Percentiles rank a stretch among this genome's conserved stretches.
phyloP scores from a whole-genome alignment of 2,888 invertebrate genomes.

The Ochlodes sylvanus region DNA sequence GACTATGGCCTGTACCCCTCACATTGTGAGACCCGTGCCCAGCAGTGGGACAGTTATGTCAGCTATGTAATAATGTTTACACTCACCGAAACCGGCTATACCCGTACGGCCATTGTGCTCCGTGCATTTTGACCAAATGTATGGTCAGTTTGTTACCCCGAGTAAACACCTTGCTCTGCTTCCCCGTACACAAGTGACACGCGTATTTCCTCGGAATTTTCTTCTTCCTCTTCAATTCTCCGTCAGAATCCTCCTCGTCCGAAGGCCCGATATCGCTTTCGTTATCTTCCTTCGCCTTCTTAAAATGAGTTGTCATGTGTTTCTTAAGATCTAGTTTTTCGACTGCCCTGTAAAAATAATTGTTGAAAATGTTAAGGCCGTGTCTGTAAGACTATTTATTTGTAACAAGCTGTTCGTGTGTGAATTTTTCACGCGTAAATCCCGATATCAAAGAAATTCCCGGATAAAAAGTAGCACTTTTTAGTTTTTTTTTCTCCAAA shows the following conservation, averaged over 20 bases:
- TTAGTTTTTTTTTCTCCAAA: too few relatives aligned
- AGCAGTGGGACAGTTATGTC: too few relatives aligned
- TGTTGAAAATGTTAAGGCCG: neutral
- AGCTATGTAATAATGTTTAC: neutral
- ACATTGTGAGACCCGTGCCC: too few relatives aligned
- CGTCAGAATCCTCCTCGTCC: conserved; percentile 57
- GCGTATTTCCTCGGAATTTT: conserved; percentile 69
- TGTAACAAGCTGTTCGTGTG: too few relatives aligned
- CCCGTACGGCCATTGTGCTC: conserved; percentile 90
- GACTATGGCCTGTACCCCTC: too few relatives aligned
- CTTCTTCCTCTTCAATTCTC: conserved; percentile 56
- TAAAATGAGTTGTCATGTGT: conserved; percentile 81
- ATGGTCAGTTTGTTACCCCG: conserved; percentile 88
- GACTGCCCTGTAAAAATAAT: conserved; percentile 77
- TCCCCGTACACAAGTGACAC: conserved; percentile 91
- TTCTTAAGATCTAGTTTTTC: conserved; percentile 85
- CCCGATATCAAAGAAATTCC: too few relatives aligned
- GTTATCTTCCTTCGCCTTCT: conserved; percentile 43
- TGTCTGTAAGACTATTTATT: too few relatives aligned
- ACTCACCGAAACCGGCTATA: conserved; percentile 89
- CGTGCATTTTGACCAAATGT: conserved; percentile 90
- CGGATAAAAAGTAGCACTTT: too few relatives aligned
- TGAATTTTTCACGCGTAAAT: too few relatives aligned
- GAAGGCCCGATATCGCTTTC: conserved; percentile 49
- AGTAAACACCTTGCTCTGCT: conserved; percentile 78